Base-by-base conservation (phyloP, 2,797 vertebrate genomes). In the Sebastolobus altivelis region DNA sequence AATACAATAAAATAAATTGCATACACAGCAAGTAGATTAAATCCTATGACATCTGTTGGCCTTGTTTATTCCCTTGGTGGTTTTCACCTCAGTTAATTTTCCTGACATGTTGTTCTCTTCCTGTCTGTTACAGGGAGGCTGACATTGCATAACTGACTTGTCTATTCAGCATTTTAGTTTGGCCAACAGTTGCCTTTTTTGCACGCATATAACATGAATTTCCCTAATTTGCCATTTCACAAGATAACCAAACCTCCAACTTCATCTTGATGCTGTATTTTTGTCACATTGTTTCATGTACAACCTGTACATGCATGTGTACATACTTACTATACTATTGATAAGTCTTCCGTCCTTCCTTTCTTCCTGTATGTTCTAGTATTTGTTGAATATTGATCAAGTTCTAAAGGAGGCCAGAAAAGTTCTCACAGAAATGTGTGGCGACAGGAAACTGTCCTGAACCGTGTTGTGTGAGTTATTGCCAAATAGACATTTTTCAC, bases 161-260 rank as follows among this genome's bases (percentile, higher is more conserved):
- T 65, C 66, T 7, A 79, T 70, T 88, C 86, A 88, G 86, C 86
- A 73, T 69, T 85, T 87, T 76, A 5, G 14, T 59, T 54, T 13
- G 3, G 8, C 22, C 68, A 83, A 80, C 72, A 25, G 40, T 40
- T 40, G 40, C 40, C 13, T 40, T 62, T 56, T 75, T 84, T 29
- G 12, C 43, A 63, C 25, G 8, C 25, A n/a, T 25, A 55, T 43
- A 43, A 43, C 14, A 7, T 4, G n/a, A 27, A 60, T 84, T 87
- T 81, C 77, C 81, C 70, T 58, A 27, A 55, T 40, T 65, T 73
- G 6, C 4, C 3, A 60, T 38, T 76, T 63, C 16, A 8, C 4
- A 16, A 46, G 33, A 46, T 3, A 5, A 27, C 1, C 14, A 59
- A 7, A 63, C 16, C 4, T 25, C 12, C 8, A 37, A 67, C 49